These are phyloP conservation scores for Xanthia icteritia DNA, from an alignment of 2,888 invertebrate genomes.

Conservation along the genomic window DNA sequence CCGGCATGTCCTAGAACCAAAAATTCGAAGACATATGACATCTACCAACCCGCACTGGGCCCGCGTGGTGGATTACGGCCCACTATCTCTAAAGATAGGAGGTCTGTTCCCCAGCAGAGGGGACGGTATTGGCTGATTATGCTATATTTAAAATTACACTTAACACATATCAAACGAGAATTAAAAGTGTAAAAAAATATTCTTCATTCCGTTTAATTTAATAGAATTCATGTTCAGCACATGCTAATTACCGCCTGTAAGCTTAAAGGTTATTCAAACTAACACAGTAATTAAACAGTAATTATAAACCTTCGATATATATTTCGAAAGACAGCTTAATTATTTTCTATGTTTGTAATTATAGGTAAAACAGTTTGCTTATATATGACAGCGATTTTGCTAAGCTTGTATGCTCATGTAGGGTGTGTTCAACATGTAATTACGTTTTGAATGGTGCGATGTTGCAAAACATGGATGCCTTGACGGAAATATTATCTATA, in stretches of 20 bases:
- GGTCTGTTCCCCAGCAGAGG: too few relatives aligned
- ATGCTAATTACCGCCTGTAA: slow-evolving; percentile 47
- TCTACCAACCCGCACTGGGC: too few relatives aligned
- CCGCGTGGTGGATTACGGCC: too few relatives aligned
- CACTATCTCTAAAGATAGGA: too few relatives aligned
- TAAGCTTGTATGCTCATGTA: slow-evolving; percentile 48
- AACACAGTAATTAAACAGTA: slow-evolving; percentile 59
- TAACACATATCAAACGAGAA: slow-evolving; percentile 1
- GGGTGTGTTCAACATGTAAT: slow-evolving; percentile 51
- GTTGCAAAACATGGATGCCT: slow-evolving; percentile 44
- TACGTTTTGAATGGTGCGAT: slow-evolving; percentile 50
- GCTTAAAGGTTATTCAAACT: slow-evolving; percentile 61
- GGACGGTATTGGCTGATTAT: too few relatives aligned
- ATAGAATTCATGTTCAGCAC: slow-evolving; percentile 40
- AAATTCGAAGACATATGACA: too few relatives aligned
- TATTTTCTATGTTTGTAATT: slow-evolving; percentile 67
- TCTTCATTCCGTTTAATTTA: slow-evolving; percentile 9
- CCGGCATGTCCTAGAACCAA: too few relatives aligned
- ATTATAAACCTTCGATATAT: slow-evolving; percentile 56
- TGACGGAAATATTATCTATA: slow-evolving; percentile 51
- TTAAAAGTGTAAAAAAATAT: not conserved
- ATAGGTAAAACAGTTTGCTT: slow-evolving; percentile 58
- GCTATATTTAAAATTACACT: too few relatives aligned
- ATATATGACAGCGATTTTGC: slow-evolving; percentile 57
- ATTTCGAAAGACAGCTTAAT: slow-evolving; percentile 71